phyloP scores from a whole-genome alignment of 2,113 vertebrate species.

The Bubo blakistoni region DNA sequence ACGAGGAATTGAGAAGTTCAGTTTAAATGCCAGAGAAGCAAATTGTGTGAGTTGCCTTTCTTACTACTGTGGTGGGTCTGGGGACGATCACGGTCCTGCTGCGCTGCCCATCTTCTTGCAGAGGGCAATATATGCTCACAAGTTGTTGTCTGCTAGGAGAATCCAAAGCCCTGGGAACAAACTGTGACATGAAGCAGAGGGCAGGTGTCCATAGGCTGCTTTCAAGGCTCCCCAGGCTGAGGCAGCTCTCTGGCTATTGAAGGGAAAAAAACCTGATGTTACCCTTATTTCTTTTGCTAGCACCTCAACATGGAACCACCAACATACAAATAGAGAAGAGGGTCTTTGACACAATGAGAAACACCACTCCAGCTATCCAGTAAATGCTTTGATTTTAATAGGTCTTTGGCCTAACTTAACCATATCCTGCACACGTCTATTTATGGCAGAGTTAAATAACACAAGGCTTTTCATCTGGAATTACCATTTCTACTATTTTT shows the following conservation, averaged over 20 bases:
- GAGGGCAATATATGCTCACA: background rate
- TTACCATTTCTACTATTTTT: background rate
- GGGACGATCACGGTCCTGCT: background rate
- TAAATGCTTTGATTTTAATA: background rate
- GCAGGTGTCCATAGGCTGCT: background rate
- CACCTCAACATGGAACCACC: background rate
- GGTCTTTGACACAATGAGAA: background rate
- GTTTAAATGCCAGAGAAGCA: constrained; percentile 19
- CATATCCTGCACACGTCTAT: background rate
- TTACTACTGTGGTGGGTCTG: background rate
- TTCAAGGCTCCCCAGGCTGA: background rate
- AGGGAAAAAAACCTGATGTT: background rate
- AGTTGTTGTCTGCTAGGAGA: background rate
- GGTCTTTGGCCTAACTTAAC: background rate
- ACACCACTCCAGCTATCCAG: background rate
- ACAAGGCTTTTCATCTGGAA: background rate
- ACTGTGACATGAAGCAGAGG: background rate
- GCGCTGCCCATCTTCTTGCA: background rate
- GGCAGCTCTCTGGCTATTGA: background rate
- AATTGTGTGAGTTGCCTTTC: background rate
- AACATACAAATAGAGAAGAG: fast-evolving
- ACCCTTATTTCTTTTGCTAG: background rate
- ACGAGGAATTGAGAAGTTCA: constrained; percentile 3
- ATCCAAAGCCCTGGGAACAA: background rate
- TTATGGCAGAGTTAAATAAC: background rate